phyloP scores from a whole-genome alignment of 1,140 invertebrate species.

The Eumaeus atala region DNA sequence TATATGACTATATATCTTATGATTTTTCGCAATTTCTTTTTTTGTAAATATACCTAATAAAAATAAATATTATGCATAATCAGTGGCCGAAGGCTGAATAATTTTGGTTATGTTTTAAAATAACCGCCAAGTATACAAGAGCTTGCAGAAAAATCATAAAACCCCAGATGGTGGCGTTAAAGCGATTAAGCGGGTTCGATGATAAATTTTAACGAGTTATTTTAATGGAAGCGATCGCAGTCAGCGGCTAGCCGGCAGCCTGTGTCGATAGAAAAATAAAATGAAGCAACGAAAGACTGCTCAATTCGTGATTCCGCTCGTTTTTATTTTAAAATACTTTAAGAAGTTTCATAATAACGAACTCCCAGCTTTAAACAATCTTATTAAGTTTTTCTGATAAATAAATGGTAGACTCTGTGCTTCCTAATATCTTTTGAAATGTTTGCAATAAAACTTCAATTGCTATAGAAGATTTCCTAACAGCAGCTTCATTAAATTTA shows the following conservation, averaged over 20 bases:
- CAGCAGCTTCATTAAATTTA: constrained; percentile 7
- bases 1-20: too few relatives aligned
- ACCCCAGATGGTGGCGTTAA: constrained; percentile 71
- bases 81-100: constrained; percentile 17
- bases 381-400: constrained; percentile 14
- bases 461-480: constrained; percentile 1
- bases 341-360: constrained; percentile 10
- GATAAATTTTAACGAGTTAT: constrained; percentile 75
- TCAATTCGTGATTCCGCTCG: constrained; percentile 37
- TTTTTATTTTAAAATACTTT: constrained; percentile 33
- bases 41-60: too few relatives aligned
- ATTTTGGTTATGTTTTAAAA: constrained; percentile 68
- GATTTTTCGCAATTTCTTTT: too few relatives aligned
- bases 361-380: constrained; percentile 7
- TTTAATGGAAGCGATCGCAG: constrained; percentile 72
- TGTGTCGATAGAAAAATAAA: constrained; percentile 71
- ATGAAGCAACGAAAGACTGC: constrained; percentile 56
- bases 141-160: constrained; percentile 73
- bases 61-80: too few relatives aligned
- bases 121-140: constrained; percentile 66
- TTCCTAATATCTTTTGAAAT: constrained; percentile 11
- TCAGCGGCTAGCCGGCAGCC: constrained; percentile 64
- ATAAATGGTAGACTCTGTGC: constrained; percentile 4
- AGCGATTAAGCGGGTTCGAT: constrained; percentile 72
- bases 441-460: constrained; percentile 9